Conservation (phyloP, 2,888 invertebrate species). For the Spicauda simplicius region DNA sequence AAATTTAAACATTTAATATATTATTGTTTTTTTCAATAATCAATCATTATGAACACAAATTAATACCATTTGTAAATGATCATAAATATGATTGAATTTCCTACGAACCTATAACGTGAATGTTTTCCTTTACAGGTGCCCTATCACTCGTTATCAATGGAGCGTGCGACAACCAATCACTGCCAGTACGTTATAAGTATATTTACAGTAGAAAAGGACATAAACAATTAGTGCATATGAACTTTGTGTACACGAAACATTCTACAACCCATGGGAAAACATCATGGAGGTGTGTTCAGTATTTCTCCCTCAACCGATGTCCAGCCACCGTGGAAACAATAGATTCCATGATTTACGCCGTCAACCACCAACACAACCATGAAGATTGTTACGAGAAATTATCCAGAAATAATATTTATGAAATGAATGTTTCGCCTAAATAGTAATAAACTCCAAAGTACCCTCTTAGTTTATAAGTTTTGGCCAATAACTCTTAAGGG, state of each 20-base stretch:
- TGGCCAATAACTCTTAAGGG: constrained; percentile 26
- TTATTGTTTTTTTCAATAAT: too few relatives aligned
- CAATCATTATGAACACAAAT: too few relatives aligned
- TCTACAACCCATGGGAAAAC: constrained; percentile 82
- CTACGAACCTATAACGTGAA: constrained; percentile 6
- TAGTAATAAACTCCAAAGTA: constrained; percentile 43
- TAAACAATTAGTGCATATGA: constrained; percentile 81
- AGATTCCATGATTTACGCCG: constrained; percentile 77
- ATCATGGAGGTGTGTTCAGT: constrained; percentile 81
- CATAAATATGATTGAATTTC: neutral
- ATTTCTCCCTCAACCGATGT: constrained; percentile 80
- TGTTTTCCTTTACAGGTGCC: constrained; percentile 68
- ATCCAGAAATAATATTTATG: constrained; percentile 76
- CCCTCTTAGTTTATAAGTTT: constrained; percentile 21
- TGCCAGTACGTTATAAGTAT: constrained; percentile 77
- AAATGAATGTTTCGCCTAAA: constrained; percentile 75
- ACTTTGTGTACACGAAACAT: constrained; percentile 82
- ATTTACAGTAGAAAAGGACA: constrained; percentile 83
- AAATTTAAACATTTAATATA: too few relatives aligned
- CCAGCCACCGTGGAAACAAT: constrained; percentile 82
- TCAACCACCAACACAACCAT: constrained; percentile 80
- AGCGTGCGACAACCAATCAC: constrained; percentile 63
- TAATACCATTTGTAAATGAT: neutral
- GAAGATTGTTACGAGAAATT: constrained; percentile 79
- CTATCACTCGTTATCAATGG: constrained; percentile 76